These are phyloP conservation scores for Laupala kohalensis DNA, from an alignment of 1,140 invertebrate genomes.

Conservation along the genomic window DNA sequence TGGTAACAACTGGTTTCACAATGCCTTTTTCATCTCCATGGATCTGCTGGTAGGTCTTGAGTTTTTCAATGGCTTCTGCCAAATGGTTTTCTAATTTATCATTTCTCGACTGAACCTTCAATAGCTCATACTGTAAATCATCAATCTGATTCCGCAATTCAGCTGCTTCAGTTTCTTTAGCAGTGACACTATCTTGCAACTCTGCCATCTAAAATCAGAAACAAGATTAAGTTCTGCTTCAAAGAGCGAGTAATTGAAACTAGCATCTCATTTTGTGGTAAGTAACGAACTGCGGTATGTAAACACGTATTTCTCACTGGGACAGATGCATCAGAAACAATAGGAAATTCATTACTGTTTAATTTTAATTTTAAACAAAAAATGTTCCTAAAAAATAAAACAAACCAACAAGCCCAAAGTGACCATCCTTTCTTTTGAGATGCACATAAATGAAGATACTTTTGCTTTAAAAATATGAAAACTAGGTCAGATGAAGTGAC, in stretches of 20 bases:
- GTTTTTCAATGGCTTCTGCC: conserved; percentile 77
- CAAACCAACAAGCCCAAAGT: too few species aligned
- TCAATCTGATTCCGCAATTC: conserved; percentile 92
- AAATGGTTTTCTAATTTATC: conserved; percentile 84
- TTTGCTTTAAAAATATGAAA: too few species aligned
- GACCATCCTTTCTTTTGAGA: too few species aligned
- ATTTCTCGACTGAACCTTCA: conserved; percentile 74
- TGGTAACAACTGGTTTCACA: conserved; percentile 34
- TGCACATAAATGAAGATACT: too few species aligned
- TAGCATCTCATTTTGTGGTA: conserved; percentile 7
- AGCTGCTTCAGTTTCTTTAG: conserved; percentile 84
- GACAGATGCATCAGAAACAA: too few species aligned
- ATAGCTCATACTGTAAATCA: conserved; percentile 86
- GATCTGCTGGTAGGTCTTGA: conserved; percentile 71
- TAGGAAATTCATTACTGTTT: too few species aligned
- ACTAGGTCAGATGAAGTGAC: too few species aligned
- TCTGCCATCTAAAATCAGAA: conserved; percentile 53
- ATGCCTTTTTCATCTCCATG: conserved; percentile 43
- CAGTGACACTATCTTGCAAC: conserved; percentile 79
- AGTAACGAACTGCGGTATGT: too few species aligned
- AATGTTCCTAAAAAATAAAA: too few species aligned
- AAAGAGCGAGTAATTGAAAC: conserved; percentile 9
- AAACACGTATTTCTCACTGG: too few species aligned
- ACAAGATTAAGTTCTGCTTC: background rate
- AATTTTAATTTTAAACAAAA: too few species aligned